phyloP scores from a whole-genome alignment of 2,797 vertebrate species.

The Paguma larvata region DNA sequence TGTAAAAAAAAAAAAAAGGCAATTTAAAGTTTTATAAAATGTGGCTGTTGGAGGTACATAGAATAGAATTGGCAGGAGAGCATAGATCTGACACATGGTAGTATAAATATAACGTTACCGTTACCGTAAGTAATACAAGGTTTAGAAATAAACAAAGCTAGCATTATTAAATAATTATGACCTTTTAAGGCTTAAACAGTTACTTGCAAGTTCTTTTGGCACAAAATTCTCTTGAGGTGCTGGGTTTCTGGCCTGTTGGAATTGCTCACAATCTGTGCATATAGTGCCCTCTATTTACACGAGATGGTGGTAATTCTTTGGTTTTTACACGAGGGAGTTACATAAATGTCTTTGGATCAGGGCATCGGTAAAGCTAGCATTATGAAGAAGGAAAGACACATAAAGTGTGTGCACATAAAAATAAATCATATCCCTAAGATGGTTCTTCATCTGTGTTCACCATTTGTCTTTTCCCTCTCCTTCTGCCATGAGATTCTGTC shows the following conservation, averaged over 20 bases:
- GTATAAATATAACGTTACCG: neutral
- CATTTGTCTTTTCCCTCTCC: neutral
- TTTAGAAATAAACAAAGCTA: slow-evolving; percentile 18
- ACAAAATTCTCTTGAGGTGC: neutral
- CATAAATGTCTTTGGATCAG: neutral
- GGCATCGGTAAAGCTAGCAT: neutral
- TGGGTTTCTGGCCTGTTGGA: neutral
- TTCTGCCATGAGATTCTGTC: neutral
- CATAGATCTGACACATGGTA: neutral
- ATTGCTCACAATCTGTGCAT: neutral
- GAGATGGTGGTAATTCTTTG: neutral
- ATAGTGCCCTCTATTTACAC: neutral
- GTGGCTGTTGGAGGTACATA: neutral
- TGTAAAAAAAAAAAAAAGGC: neutral
- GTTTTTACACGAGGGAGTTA: neutral
- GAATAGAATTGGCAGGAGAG: neutral
- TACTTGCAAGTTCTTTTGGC: neutral
- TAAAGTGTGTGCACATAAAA: neutral
- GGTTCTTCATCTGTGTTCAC: neutral
- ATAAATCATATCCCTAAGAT: neutral
- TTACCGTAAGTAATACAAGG: neutral
- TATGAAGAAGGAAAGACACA: neutral
- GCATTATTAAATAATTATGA: neutral
- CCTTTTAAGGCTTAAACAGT: neutral
- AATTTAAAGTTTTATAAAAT: neutral